Evolutionary conservation across 2,888 invertebrate genomes (phyloP), one percentile per base, ranked within the genome.

Genomic region (Cyrtodaria siliqua): DNA sequence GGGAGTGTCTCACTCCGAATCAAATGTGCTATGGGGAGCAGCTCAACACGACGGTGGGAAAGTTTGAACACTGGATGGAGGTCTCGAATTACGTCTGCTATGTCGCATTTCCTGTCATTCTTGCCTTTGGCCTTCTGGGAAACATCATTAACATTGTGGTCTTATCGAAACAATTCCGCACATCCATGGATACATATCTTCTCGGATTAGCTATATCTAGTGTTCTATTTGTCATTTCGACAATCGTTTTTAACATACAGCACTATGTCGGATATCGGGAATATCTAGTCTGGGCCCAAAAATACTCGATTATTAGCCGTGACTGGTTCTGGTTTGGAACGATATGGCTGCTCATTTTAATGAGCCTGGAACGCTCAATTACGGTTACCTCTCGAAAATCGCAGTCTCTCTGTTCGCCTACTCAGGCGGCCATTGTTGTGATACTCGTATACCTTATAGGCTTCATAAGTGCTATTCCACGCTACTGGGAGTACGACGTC

Each of bases 291-390:
- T 76, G 85, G 77, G 75, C 86, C 9, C 89, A 88, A 66, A 89
- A 89, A 26, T 90, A 91, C 72, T 77, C 87, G 23, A 76, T 89
- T 24, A 86, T 89, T 53, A 82, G 87, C 56, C 83, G 89, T 16
- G 90, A 91, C 79, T 91, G 91, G 90, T 89, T 91, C 63, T 89
- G 88, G 87, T 91, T 88, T 84, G 87, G 88, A n/a, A 83, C 87
- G 40, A 82, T 90, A 33, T 92, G 92, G 91, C 83, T 91, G 16
- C 86, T 92, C 20, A 86, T 91, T 62, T 85, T 91, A 62, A 89
- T 89, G 86, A 86, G 88, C 53, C 75, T 91, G 44, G 91, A 91
- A 77, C 84, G 91, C 9, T 84, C 88, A 38, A 84, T 91, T 27
- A 87, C 88, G 12, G 86, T 89, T 42, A 84, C 89, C 9, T 85